A percentile compares a stretch with the other conserved stretches of the same genome.
Evolutionary conservation across 2,888 invertebrate genomes (phyloP).

Genomic region (Drosophila macrospina): DNA sequence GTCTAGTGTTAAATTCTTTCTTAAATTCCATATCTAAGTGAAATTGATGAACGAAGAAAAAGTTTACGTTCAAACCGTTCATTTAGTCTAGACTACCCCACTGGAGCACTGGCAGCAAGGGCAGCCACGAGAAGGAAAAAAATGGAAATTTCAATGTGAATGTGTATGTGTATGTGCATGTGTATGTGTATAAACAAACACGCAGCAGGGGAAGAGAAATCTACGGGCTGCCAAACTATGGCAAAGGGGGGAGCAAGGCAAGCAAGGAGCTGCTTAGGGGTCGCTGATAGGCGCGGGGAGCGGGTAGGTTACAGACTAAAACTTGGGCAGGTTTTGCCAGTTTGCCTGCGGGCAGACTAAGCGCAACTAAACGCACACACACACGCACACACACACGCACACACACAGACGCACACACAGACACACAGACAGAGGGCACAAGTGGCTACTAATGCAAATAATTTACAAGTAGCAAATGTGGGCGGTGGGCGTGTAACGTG

Average conservation of each 20-base stretch:
- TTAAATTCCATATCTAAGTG: too few species aligned
- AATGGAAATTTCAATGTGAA: constrained; percentile 76
- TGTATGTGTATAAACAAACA: constrained; percentile 64
- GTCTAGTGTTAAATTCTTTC: too few species aligned
- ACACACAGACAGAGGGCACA: constrained; percentile 62
- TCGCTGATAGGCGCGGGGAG: too few species aligned
- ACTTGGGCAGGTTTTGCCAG: constrained; percentile 42
- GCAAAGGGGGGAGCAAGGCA: neutral
- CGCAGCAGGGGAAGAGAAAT: constrained; percentile 57
- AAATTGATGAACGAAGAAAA: too few species aligned
- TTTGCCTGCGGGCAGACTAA: constrained; percentile 58
- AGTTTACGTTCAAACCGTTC: too few species aligned
- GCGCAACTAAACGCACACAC: constrained; percentile 62
- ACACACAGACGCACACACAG: constrained; percentile 21
- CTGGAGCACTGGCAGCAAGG: constrained; percentile 14
- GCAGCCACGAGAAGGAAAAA: constrained; percentile 52
- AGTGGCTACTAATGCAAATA: constrained; percentile 84
- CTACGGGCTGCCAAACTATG: constrained; percentile 60
- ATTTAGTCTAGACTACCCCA: neutral
- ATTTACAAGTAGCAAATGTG: constrained; percentile 82
- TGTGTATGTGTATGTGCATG: constrained; percentile 34
- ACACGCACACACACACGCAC: constrained; percentile 26
- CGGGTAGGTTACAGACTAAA: constrained; percentile 17
- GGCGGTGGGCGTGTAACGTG: constrained; percentile 63
- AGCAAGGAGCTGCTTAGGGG: neutral